Percentiles rank a stretch among this genome's conserved stretches.
Conservation (phyloP, 2,797 vertebrate species). For the Lateolabrax maculatus region DNA sequence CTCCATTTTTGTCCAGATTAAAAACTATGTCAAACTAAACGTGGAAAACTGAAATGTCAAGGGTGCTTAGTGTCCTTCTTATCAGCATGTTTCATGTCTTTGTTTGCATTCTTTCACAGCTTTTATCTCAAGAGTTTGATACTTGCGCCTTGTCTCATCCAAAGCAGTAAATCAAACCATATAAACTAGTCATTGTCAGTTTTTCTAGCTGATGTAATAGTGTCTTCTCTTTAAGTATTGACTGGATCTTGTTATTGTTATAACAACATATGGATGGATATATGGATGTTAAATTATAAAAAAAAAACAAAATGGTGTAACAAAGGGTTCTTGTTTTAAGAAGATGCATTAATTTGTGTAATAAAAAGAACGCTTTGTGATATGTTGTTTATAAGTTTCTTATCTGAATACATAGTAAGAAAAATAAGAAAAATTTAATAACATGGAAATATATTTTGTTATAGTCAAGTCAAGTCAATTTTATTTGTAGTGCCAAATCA, state of each 20-base stretch:
- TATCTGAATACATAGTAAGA: too few relatives aligned
- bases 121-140: slow-evolving; percentile 1
- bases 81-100: background rate
- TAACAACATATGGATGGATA: background rate
- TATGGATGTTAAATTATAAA: background rate
- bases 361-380: background rate
- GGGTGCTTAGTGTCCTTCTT: background rate
- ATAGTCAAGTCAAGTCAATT: too few relatives aligned
- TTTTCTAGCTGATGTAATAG: background rate
- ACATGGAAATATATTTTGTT: too few relatives aligned
- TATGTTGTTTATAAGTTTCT: background rate
- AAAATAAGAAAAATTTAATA: too few relatives aligned
- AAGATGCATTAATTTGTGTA: background rate
- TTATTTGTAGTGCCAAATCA: too few relatives aligned
- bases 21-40: background rate
- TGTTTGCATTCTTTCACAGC: background rate
- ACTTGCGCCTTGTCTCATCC: background rate
- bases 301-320: background rate
- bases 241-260: background rate
- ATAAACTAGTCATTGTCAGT: background rate
- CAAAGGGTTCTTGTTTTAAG: background rate
- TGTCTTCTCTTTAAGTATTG: background rate
- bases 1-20: background rate
- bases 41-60: background rate
- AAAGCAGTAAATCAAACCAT: background rate